Percentiles rank a stretch among this genome's conserved stretches.
phyloP scores from a whole-genome alignment of 1,140 invertebrate species.

The Wiebesia pumilae region DNA sequence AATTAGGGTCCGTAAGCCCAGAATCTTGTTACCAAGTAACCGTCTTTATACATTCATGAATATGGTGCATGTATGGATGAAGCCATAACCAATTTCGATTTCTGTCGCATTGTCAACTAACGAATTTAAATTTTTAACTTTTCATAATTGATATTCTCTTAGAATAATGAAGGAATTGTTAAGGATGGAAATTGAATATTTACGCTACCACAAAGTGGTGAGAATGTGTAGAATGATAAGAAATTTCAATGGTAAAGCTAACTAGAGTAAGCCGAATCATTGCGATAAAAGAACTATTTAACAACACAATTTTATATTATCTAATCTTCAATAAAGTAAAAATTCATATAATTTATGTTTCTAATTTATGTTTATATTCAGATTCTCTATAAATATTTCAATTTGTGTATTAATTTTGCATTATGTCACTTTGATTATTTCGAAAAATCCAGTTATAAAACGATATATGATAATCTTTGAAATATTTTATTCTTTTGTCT shows the following conservation, averaged over 20 bases:
- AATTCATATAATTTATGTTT: too few relatives aligned
- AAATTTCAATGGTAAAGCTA: neutral
- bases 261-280: neutral
- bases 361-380: too few relatives aligned
- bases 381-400: too few relatives aligned
- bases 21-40: slow-evolving; percentile 31
- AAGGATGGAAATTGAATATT: neutral
- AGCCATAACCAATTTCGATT: neutral
- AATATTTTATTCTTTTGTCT: too few relatives aligned
- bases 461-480: too few relatives aligned
- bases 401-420: too few relatives aligned
- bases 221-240: neutral
- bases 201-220: neutral
- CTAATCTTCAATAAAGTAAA: too few relatives aligned
- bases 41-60: slow-evolving; percentile 17
- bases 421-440: too few relatives aligned
- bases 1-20: slow-evolving; percentile 2
- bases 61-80: neutral
- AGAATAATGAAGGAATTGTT: neutral
- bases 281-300: neutral
- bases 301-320: neutral
- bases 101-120: neutral
- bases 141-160: neutral
- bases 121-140: neutral
- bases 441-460: too few relatives aligned